Conservation (phyloP, 1,140 invertebrate genomes). For the Cydia amplana region DNA sequence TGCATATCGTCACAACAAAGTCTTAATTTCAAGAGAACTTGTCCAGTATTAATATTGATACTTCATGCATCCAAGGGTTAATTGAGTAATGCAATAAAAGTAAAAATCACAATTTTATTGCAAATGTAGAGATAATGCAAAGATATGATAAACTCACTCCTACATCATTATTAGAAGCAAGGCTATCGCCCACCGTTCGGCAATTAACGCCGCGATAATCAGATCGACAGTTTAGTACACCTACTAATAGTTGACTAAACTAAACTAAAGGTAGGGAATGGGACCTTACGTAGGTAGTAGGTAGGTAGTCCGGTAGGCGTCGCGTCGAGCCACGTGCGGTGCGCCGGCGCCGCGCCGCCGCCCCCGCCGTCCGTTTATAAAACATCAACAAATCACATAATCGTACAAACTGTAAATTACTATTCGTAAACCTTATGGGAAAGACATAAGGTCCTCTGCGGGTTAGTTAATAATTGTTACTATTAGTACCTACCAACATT, state of each 20-base stretch:
- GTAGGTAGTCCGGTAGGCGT: slow-evolving; percentile 18
- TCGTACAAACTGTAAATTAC: too few species aligned
- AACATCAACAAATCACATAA: slow-evolving; percentile 24
- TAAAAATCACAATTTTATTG: not conserved
- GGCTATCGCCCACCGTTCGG: slow-evolving; percentile 23
- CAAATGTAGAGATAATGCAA: slow-evolving; percentile 12
- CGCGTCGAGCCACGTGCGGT: slow-evolving; percentile 21
- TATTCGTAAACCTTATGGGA: too few species aligned
- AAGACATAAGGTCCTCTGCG: too few species aligned
- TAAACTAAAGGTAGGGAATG: too few species aligned
- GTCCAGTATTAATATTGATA: too few species aligned
- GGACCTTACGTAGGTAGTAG: slow-evolving; percentile 13
- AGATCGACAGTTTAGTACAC: slow-evolving; percentile 27
- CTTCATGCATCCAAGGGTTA: not conserved
- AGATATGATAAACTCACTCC: not conserved
- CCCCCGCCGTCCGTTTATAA: slow-evolving; percentile 11
- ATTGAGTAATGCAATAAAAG: not conserved
- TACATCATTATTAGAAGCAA: slow-evolving; percentile 5
- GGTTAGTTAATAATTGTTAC: too few species aligned
- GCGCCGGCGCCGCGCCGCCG: slow-evolving; percentile 24
- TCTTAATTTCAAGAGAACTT: too few species aligned
- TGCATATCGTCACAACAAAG: too few species aligned
- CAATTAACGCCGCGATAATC: slow-evolving; percentile 23
- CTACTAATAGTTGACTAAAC: slow-evolving; percentile 16
- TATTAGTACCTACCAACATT: not conserved